Evolutionary conservation across 2,113 vertebrate species (phyloP), one percentile per base, ranked within the genome.

Genomic region (Cromileptes altivelis): DNA sequence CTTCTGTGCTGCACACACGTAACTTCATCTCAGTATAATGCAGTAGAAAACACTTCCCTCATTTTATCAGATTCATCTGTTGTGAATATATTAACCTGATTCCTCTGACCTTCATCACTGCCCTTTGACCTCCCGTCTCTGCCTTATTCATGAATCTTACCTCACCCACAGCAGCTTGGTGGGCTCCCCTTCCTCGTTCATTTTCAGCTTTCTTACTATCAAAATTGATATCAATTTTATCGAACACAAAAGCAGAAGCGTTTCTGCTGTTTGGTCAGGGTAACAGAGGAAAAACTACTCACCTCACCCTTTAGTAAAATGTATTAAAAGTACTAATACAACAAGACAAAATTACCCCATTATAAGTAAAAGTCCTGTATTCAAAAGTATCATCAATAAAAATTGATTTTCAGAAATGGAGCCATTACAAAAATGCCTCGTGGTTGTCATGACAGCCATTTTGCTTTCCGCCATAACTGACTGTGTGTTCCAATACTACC

Each of bases 1-100:
- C 92, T 99, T 98, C 95, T 99, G 98, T 93, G 97, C 98, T 99
- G 96, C 92, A 91, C 88, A 91, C 83, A 91, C 70, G 64, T 4
- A 78, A 69, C 62, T 71, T 85, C 49, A 75, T 76, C 71, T 80
- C 57, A 87, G 42, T 82, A 89, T 69, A 57, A 78, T 58, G 25
- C 52, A 40, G 56, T 15, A 49, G 30, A 75, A 61, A 76, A 65
- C 64, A 52, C 3, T 53, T 73, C 47, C 40, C 27, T 18, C 63
- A 25, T 64, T 5, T 55, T 33, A 70, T 3, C 53, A 25, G n/a
- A 45, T 71, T 13, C 42, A 73, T 63, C 57, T 6, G 33, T 25
- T 21, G 17, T 55, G 9, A 68, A 61, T 30, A 65, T 15, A 62
- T 45, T 78, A 37, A n/a, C 40, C 19, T 1, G 49, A 52, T 71